Evolutionary conservation across 92 coral and sea anemone genomes (phyloP).

Genomic region (Anthopleura xanthogrammica): DNA sequence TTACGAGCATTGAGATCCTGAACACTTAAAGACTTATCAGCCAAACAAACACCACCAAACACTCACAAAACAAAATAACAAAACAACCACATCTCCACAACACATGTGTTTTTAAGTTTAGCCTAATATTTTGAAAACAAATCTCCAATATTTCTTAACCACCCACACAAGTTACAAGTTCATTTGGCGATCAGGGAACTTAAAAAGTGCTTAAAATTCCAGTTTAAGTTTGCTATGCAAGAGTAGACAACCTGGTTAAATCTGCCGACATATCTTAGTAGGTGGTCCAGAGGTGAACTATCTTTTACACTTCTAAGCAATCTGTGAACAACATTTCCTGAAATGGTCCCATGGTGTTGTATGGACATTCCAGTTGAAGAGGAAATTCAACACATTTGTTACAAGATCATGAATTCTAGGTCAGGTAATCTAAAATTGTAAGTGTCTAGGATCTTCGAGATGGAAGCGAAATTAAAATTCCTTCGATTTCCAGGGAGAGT

Average conservation of each 20-base stretch:
- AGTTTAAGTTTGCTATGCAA: not conserved
- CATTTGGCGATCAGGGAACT: not conserved
- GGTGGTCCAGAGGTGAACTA: not conserved
- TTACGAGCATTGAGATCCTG: too few species aligned
- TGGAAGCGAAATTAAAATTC: too few species aligned
- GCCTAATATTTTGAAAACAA: not conserved
- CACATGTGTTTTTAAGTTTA: not conserved
- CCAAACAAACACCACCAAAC: not conserved
- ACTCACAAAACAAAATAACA: not conserved
- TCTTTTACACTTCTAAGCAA: not conserved
- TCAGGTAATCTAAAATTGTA: too few species aligned
- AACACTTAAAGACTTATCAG: too few species aligned
- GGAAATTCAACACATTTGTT: too few species aligned
- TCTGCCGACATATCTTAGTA: not conserved
- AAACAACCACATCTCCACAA: not conserved
- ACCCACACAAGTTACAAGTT: not conserved
- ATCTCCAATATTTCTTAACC: not conserved
- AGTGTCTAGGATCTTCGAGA: too few species aligned
- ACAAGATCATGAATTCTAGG: too few species aligned
- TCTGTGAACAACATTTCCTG: not conserved
- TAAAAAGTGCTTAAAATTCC: slow-evolving; percentile 1
- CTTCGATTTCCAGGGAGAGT: too few species aligned
- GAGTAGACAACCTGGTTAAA: not conserved
- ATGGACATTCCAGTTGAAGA: too few species aligned
- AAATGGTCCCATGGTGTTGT: not conserved